These are phyloP conservation scores for Lagopus muta DNA, from an alignment of 2,113 vertebrate species.

Conservation along the genomic window DNA sequence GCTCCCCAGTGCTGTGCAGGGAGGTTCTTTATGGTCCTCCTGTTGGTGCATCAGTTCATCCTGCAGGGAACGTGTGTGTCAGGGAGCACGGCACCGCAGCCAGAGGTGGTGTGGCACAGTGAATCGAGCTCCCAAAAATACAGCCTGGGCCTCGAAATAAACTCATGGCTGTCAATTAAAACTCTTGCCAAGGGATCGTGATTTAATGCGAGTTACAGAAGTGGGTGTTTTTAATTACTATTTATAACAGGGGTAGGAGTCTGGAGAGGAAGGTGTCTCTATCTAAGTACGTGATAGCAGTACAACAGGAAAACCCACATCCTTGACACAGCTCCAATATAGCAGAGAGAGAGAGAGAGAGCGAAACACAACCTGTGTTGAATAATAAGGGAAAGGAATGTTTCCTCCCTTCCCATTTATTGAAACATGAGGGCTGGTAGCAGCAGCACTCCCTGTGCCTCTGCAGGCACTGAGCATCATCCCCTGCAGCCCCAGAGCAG, in stretches of 20 bases:
- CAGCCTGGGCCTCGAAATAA: slow-evolving; percentile 26
- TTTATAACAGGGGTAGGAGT: background rate
- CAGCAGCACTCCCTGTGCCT: background rate
- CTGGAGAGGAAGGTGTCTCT: background rate
- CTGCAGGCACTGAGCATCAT: background rate
- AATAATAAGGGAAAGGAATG: background rate
- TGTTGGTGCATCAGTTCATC: background rate
- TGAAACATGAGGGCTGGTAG: rapidly evolving
- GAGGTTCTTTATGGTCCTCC: rapidly evolving
- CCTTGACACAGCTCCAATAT: background rate
- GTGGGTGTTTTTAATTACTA: slow-evolving; percentile 16
- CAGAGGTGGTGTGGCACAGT: background rate
- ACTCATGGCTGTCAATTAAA: background rate
- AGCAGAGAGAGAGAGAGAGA: background rate
- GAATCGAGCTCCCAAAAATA: slow-evolving; percentile 39
- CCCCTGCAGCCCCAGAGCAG: background rate
- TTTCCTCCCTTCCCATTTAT: background rate
- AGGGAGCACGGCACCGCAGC: background rate
- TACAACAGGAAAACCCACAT: background rate
- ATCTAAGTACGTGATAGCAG: rapidly evolving
- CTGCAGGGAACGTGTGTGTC: background rate
- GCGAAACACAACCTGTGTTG: rapidly evolving
- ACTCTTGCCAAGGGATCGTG: background rate
- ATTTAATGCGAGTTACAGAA: background rate
- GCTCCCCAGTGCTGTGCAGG: too few species aligned